Base-by-base conservation (phyloP, 2,888 invertebrate species). In the Ormyrus nitidulus region DNA sequence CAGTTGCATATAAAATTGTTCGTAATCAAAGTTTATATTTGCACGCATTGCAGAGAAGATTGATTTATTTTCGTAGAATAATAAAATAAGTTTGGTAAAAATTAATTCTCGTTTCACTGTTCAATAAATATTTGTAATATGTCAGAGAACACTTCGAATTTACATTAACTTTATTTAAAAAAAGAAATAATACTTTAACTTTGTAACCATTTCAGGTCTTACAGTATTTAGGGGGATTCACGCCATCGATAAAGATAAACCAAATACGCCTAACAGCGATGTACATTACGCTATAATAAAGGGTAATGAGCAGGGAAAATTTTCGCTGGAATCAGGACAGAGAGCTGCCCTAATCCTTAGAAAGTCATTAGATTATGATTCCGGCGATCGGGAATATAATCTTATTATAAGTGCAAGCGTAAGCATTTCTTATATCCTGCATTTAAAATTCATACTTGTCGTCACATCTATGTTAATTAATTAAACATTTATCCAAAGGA, bases 211-310 rank as follows among this genome's bases (percentile, higher is more conserved):
- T 89, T 54, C 91, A 94, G 97, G 96, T 78, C 92, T 96, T 81
- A 96, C 96, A 48, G 93, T 97, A 83, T 97, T 96, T 90, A 94
- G 95, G 84, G 95, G 95, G 11, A 96, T 97, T 65, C 93, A 93
- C 84, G 97, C 97, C 0, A 94, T 93, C 83, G 97, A 97, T 90
- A 95, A 96, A 89, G 97, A 97, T 88, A 86, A 92, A 3, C 95
- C 95, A 0, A 94, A 95, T 84, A 93, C 95, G 0, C 92, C 94
- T 0, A 95, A 97, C 83, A 93, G 93, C 71, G 96, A 97, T 96
- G 92, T 97, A 0, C 92, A 95, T 0, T 97, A 97, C 88, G 95
- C 95, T 83, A 94, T 97, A 69, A 93, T 96, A 34, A 93, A 96
- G 2, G 97, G 97, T 0, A 96, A 96, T 86, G 96, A 96, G 73